Evolutionary conservation across 2,113 vertebrate genomes (phyloP), one percentile per base, ranked within the genome.

Genomic region (Formicarius rufipectus): DNA sequence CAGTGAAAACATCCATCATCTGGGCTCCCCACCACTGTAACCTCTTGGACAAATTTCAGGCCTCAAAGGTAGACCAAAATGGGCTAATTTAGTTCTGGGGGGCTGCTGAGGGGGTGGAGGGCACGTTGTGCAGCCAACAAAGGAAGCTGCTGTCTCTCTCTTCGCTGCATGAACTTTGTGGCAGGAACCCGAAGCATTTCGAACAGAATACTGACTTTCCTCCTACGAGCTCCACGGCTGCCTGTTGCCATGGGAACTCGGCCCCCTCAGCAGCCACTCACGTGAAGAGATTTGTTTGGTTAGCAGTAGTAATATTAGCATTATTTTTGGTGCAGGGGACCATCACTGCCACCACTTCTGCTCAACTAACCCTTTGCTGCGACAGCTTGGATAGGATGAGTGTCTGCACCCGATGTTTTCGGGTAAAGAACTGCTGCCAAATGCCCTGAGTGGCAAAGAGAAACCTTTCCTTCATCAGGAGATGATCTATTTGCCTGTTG

Each of bases 161-260:
- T 74, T 9, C 56, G 77, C 83, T 37, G 64, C 59, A 21, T 93
- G 78, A 96, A 94, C 92, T 95, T 89, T 25, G 67, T 85, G 37
- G 68, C 62, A 94, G 89, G 72, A 84, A 87, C 49, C 52, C n/a
- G 84, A 92, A 81, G 69, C 74, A 33, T 92, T 97, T 96, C 94
- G 94, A 96, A 95, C 69, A 25, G 95, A 96, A 94, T 95, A 81
- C 79, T 95, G 90, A 84, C 88, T 94, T 95, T 95, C 74, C 93
- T 87, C 84, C 68, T 92, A 39, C 89, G 68, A 83, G 94, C 93
- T 79, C 86, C 42, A 8, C 44, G 44, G 33, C 93, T 1, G 12
- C n/a, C 83, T 66, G 96, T 97, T 97, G 75, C 96, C 90, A 97
- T 96, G 95, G 96, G 93, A 97, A 97, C 96, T 50, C 90, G 69